Percentiles rank a stretch among this genome's conserved stretches.
Evolutionary conservation across 2,797 vertebrate genomes (phyloP).

Genomic region (Limosa lapponica): DNA sequence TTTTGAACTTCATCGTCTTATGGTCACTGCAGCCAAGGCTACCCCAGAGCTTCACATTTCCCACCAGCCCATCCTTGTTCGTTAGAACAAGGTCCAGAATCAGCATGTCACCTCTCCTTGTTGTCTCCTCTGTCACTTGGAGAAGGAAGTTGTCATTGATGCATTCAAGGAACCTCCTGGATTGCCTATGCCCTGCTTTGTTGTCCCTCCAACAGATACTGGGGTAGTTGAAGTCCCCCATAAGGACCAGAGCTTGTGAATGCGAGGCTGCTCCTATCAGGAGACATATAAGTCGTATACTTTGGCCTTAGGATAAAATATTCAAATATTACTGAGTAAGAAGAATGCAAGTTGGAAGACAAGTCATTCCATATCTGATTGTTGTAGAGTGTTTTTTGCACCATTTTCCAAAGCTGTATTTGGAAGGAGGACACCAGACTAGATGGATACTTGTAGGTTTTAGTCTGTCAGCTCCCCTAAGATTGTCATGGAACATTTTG

Average conservation of each 20-base stretch:
- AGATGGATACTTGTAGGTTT: background rate
- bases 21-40: background rate
- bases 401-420: rapidly evolving
- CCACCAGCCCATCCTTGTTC: background rate
- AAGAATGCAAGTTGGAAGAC: background rate
- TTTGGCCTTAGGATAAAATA: background rate
- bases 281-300: background rate
- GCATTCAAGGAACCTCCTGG: background rate
- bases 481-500: background rate
- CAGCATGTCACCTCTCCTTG: background rate
- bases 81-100: background rate
- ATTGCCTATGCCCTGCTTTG: background rate
- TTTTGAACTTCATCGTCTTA: background rate
- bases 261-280: background rate
- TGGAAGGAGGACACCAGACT: background rate
- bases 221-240: background rate
- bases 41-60: background rate
- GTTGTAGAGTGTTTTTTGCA: background rate
- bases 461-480: background rate
- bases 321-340: background rate
- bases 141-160: background rate
- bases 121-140: background rate
- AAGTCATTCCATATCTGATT: background rate
- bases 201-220: background rate
- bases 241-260: background rate